phyloP scores from a whole-genome alignment of 53 echinoderm and acorn worm genomes.

The Actinopyga echinites region DNA sequence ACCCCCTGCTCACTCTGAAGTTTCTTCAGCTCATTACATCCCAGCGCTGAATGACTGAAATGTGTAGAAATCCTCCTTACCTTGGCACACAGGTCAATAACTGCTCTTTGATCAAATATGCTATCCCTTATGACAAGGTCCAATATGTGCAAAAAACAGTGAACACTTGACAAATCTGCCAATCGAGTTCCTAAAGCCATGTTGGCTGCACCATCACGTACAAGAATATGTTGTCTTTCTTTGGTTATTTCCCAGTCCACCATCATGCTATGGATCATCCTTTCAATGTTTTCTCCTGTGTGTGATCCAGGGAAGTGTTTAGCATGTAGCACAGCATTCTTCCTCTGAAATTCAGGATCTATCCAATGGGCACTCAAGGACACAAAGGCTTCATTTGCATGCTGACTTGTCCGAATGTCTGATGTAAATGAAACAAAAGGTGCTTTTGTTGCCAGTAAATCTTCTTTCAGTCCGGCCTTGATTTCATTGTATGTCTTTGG shows the following conservation, averaged over 20 bases:
- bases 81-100: constrained; percentile 3
- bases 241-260: neutral
- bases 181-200: constrained; percentile 8
- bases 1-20: constrained; percentile 7
- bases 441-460: neutral
- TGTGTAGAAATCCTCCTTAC: neutral
- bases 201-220: constrained; percentile 22
- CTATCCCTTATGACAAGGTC: constrained; percentile 8
- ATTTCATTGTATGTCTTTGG: neutral
- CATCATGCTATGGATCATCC: constrained; percentile 17
- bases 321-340: neutral
- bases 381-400: neutral
- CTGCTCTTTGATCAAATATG: neutral
- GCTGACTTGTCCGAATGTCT: constrained; percentile 15
- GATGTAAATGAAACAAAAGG: neutral
- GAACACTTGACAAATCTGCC: neutral
- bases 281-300: constrained; percentile 5
- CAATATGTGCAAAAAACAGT: neutral
- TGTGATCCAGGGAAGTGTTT: constrained; percentile 19
- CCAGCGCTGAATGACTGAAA: constrained; percentile 14
- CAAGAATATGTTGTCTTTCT: constrained; percentile 1
- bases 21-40: constrained; percentile 9
- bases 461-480: neutral
- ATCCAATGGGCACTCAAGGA: constrained; percentile 15
- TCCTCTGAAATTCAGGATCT: neutral